These are phyloP conservation scores for Anguilla megastoma DNA, from an alignment of 2,797 vertebrate genomes.

Conservation along the genomic window DNA sequence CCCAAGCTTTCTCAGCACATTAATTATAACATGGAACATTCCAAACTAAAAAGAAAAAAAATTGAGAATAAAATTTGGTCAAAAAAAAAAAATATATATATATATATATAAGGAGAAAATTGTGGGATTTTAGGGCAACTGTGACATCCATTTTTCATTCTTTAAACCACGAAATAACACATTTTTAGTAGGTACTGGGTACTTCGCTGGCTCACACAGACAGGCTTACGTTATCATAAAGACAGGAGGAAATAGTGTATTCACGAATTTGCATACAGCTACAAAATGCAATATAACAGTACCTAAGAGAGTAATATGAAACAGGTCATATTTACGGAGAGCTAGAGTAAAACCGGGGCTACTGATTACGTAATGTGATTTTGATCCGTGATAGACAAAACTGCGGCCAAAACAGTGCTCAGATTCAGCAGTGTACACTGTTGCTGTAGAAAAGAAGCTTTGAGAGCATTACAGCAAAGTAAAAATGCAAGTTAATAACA, in stretches of 20 bases:
- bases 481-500: not conserved
- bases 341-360: not conserved
- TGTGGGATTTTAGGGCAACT: too few relatives aligned
- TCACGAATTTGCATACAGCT: not conserved
- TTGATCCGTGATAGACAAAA: not conserved
- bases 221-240: not conserved
- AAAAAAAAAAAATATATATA: too few relatives aligned
- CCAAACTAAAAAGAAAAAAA: too few relatives aligned
- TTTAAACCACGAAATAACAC: too few relatives aligned
- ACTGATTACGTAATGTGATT: not conserved
- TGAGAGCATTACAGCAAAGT: not conserved
- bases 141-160: too few relatives aligned
- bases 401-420: not conserved
- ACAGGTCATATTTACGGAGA: not conserved
- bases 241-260: too few relatives aligned
- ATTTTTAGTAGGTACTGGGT: not conserved
- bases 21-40: too few relatives aligned
- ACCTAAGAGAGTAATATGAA: not conserved
- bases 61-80: too few relatives aligned
- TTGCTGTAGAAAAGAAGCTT: conserved; percentile 4
- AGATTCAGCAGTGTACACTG: not conserved
- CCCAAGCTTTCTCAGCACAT: too few relatives aligned
- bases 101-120: too few relatives aligned
- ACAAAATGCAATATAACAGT: not conserved
- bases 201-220: not conserved